phyloP scores from a whole-genome alignment of 2,888 invertebrate genomes.

The Melanostoma scalare region DNA sequence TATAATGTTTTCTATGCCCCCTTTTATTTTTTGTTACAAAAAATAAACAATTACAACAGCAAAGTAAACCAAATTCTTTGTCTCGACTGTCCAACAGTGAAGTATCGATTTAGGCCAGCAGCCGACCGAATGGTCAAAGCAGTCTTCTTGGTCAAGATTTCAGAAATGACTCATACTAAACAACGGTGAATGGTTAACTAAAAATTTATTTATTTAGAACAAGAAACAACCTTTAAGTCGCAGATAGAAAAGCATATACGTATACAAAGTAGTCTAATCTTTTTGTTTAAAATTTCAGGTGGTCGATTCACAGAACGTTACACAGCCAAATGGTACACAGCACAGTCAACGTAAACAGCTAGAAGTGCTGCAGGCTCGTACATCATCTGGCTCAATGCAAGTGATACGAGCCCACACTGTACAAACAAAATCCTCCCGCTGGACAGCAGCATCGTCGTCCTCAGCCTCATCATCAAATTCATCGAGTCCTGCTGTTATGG shows the following conservation, averaged over 20 bases:
- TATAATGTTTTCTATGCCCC: slow-evolving; percentile 64
- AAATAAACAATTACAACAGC: slow-evolving; percentile 29
- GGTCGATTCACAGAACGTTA: slow-evolving; percentile 82
- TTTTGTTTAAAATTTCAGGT: slow-evolving; percentile 77
- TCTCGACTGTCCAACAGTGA: slow-evolving; percentile 56
- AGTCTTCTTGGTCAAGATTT: slow-evolving; percentile 51
- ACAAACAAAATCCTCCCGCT: slow-evolving; percentile 81
- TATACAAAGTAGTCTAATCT: slow-evolving; percentile 39
- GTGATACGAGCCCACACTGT: slow-evolving; percentile 86
- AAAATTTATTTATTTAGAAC: slow-evolving; percentile 51
- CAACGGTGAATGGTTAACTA: slow-evolving; percentile 53
- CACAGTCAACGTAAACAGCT: slow-evolving; percentile 83
- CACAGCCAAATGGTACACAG: slow-evolving; percentile 82
- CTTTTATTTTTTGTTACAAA: slow-evolving; percentile 44
- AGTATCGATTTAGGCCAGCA: slow-evolving; percentile 46
- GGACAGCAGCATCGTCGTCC: slow-evolving; percentile 76
- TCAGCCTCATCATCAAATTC: slow-evolving; percentile 74
- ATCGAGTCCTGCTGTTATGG: slow-evolving; percentile 72
- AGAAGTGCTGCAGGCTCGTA: slow-evolving; percentile 88
- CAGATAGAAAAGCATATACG: neutral
- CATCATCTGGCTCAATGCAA: slow-evolving; percentile 86
- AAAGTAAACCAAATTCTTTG: slow-evolving; percentile 45
- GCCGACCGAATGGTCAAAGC: slow-evolving; percentile 40
- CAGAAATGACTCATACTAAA: slow-evolving; percentile 51
- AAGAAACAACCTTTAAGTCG: slow-evolving; percentile 46